Evolutionary conservation across 2,113 vertebrate species (phyloP).

Genomic region (Lamprologus ornatipinnis): DNA sequence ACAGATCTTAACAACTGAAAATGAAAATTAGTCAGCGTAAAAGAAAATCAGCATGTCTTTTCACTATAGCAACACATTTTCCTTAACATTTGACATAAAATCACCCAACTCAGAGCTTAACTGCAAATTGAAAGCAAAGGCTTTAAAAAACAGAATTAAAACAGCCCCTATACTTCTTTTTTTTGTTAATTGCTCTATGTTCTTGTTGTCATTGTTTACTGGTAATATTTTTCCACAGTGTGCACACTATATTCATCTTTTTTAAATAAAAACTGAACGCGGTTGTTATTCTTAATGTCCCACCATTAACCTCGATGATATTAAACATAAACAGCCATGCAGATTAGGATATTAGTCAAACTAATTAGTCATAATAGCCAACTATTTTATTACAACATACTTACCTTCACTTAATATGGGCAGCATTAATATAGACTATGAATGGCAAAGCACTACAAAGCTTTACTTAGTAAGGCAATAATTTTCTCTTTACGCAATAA

Average conservation of each 20-base stretch:
- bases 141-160: background rate
- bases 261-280: background rate
- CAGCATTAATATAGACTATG: background rate
- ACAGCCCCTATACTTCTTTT: rapidly evolving
- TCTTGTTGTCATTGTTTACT: background rate
- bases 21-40: background rate
- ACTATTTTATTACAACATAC: background rate
- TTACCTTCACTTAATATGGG: background rate
- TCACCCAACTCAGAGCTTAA: background rate
- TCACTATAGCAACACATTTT: background rate
- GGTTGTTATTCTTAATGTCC: background rate
- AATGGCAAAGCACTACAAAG: background rate
- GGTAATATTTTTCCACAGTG: background rate
- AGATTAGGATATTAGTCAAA: background rate
- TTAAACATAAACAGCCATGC: background rate
- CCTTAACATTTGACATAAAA: background rate
- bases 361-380: background rate
- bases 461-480: background rate
- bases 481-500: background rate
- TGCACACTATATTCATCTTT: background rate
- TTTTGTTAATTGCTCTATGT: background rate
- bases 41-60: background rate
- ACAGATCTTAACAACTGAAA: background rate
- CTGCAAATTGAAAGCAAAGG: background rate
- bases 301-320: background rate